A percentile compares a stretch with the other conserved stretches of the same genome.
Evolutionary conservation across 2,888 invertebrate genomes (phyloP).

Genomic region (Mylabris sibirica): DNA sequence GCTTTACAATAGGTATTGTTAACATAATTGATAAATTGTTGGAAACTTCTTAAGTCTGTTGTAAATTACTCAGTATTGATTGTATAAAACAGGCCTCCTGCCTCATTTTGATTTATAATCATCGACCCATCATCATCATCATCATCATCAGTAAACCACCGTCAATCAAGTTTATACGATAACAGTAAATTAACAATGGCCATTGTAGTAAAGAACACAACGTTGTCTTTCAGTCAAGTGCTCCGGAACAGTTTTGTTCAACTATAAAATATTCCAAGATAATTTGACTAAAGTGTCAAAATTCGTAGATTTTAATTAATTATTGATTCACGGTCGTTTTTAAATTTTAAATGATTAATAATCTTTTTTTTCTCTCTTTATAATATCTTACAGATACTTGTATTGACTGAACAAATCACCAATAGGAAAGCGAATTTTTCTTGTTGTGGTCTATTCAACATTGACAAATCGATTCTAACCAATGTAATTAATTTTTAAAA

Average conservation of each 20-base stretch:
- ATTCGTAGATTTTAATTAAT: too few relatives aligned
- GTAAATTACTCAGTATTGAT: neutral
- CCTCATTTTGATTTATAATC: neutral
- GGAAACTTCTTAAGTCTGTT: neutral
- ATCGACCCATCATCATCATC: neutral
- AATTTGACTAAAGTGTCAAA: too few relatives aligned
- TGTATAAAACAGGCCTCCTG: neutral
- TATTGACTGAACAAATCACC: conserved; percentile 39
- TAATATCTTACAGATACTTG: conserved; percentile 35
- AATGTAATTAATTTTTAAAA: conserved; percentile 37
- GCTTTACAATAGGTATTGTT: neutral
- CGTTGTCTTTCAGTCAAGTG: neutral
- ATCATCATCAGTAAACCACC: neutral
- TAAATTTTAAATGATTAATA: neutral
- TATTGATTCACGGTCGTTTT: neutral
- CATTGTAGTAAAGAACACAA: neutral
- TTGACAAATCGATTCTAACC: conserved; percentile 44
- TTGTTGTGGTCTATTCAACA: conserved; percentile 45
- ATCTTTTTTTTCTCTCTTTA: neutral
- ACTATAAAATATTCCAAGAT: too few relatives aligned
- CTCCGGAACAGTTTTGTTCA: too few relatives aligned
- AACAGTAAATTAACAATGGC: conserved; percentile 7
- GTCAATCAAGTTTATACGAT: neutral
- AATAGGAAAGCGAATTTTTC: conserved; percentile 41
- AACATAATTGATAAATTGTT: neutral